phyloP scores from a whole-genome alignment of 2,797 vertebrate species.

The Chiroxiphia lanceolata region DNA sequence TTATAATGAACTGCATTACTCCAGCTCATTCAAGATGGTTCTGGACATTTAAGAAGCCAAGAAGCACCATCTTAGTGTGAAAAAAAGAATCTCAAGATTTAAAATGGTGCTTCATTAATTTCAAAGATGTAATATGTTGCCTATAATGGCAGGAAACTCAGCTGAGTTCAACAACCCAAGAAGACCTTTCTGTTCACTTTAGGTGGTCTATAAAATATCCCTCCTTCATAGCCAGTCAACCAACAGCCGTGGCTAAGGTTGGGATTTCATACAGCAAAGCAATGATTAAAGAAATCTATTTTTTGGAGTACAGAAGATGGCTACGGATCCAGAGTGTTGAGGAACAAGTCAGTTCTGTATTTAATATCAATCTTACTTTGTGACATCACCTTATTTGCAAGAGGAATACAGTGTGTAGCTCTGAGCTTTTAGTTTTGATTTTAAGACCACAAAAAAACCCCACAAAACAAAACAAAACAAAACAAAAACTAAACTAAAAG shows the following conservation, averaged over 20 bases:
- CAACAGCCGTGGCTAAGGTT: background rate
- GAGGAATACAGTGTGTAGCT: background rate
- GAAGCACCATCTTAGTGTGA: background rate
- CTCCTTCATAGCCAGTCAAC: background rate
- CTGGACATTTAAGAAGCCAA: background rate
- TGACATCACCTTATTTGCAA: background rate
- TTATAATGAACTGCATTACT: background rate
- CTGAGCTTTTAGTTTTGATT: background rate
- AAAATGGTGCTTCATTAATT: background rate
- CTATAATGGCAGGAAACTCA: background rate
- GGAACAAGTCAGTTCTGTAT: background rate
- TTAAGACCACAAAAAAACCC: background rate
- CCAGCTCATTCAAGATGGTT: background rate
- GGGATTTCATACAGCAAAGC: background rate
- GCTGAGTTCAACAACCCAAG: background rate
- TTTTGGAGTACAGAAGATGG: background rate
- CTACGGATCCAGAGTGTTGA: background rate
- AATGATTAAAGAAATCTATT: background rate
- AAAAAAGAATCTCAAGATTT: background rate
- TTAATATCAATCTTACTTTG: background rate
- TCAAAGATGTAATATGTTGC: background rate
- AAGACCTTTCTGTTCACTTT: background rate
- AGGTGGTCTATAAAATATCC: background rate
- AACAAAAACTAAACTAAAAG: background rate
- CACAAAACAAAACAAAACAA: background rate